A percentile compares a stretch with the other conserved stretches of the same genome.
phyloP scores from a whole-genome alignment of 2,113 vertebrate genomes.

The Hippocampus guttulatus region DNA sequence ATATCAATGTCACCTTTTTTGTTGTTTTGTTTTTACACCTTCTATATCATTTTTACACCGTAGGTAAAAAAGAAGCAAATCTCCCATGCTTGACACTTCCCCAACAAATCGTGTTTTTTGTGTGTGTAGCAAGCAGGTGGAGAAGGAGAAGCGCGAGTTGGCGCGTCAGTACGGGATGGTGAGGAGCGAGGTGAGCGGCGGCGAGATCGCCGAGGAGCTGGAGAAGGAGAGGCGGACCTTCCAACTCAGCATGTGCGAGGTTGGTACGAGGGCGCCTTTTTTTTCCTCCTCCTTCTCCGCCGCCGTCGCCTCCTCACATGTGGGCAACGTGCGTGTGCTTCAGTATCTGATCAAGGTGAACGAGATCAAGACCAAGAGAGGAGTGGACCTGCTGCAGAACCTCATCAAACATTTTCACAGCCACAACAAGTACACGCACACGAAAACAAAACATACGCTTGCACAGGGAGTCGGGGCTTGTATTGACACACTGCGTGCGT shows the following conservation, averaged over 20 bases:
- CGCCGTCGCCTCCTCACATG: background rate
- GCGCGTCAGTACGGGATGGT: slow-evolving; percentile 65
- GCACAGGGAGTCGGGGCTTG: background rate
- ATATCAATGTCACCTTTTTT: too few species aligned
- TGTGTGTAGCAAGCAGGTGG: slow-evolving; percentile 59
- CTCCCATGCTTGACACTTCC: background rate
- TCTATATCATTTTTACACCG: too few species aligned
- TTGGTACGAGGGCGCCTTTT: slow-evolving; percentile 5
- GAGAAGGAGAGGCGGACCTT: slow-evolving; percentile 64
- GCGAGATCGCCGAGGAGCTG: slow-evolving; percentile 61
- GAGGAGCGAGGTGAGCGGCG: slow-evolving; percentile 59
- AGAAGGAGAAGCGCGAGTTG: slow-evolving; percentile 65
- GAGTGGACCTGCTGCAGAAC: slow-evolving; percentile 64
- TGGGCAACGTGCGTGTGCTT: background rate
- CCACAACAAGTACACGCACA: slow-evolving; percentile 52
- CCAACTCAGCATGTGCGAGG: slow-evolving; percentile 66
- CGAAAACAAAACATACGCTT: background rate
- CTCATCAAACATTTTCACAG: slow-evolving; percentile 65
- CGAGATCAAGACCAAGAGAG: slow-evolving; percentile 63
- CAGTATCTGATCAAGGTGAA: slow-evolving; percentile 65
- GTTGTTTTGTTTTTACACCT: too few species aligned
- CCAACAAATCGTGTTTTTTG: background rate
- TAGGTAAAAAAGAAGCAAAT: too few species aligned
- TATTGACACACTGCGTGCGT: background rate
- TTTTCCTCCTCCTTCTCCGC: background rate